Evolutionary conservation across 2,797 vertebrate genomes (phyloP).

Genomic region (Cercopithecus hamlyni): DNA sequence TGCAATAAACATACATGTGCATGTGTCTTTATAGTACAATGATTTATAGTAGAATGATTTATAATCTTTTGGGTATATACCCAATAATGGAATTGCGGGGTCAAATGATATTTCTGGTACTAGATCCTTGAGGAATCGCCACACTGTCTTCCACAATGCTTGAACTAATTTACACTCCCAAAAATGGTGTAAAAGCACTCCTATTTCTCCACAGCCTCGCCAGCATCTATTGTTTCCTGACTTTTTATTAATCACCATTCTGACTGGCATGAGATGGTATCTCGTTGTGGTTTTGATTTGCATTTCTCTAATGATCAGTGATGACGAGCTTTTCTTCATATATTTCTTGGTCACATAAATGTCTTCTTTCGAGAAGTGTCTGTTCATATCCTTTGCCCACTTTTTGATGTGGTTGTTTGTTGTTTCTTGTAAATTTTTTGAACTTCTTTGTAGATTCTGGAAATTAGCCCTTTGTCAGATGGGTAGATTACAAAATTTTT

Average conservation of each 20-base stretch:
- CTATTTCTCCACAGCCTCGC: not conserved
- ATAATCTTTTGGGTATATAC: not conserved
- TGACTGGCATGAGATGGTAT: not conserved
- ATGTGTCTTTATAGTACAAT: not conserved
- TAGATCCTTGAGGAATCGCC: not conserved
- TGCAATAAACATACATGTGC: not conserved
- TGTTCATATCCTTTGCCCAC: not conserved
- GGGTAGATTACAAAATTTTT: too few species aligned
- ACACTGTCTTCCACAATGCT: not conserved
- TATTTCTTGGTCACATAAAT: not conserved
- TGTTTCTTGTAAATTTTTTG: too few species aligned
- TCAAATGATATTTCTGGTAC: not conserved
- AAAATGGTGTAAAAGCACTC: not conserved
- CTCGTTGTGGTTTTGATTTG: not conserved
- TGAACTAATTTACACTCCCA: not conserved
- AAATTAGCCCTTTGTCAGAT: too few species aligned
- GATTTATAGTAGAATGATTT: not conserved
- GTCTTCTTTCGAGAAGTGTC: not conserved
- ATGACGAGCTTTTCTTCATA: not conserved
- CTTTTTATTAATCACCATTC: not conserved
- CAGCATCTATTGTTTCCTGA: not conserved
- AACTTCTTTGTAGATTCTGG: too few species aligned
- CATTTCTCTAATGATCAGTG: not conserved
- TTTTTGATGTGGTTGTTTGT: not conserved
- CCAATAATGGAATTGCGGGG: not conserved